A percentile compares a stretch with the other conserved stretches of the same genome.
These are phyloP conservation scores for Drosophila nannoptera DNA, from an alignment of 1,140 invertebrate genomes.

Conservation along the genomic window DNA sequence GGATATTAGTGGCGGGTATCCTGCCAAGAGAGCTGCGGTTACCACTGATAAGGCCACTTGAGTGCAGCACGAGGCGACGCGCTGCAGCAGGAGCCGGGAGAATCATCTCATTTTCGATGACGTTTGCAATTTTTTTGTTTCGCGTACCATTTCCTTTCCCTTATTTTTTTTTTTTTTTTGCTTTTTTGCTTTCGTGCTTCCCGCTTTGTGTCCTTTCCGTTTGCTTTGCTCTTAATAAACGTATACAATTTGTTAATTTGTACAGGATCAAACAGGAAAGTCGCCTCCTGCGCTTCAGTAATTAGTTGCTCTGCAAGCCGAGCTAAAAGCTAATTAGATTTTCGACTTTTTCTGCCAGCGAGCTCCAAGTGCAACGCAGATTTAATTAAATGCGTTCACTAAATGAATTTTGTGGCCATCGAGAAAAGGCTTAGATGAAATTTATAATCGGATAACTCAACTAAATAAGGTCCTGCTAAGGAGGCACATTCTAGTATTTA, in stretches of 20 bases:
- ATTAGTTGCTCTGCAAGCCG: slow-evolving; percentile 64
- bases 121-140: slow-evolving; percentile 67
- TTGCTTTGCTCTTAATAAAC: slow-evolving; percentile 76
- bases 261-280: slow-evolving; percentile 73
- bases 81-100: neutral
- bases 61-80: slow-evolving; percentile 66
- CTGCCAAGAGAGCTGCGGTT: slow-evolving; percentile 55
- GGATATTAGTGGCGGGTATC: slow-evolving; percentile 62
- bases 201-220: slow-evolving; percentile 66
- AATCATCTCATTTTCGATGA: slow-evolving; percentile 60
- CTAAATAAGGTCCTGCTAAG: neutral
- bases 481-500: neutral
- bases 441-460: slow-evolving; percentile 9
- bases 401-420: slow-evolving; percentile 47
- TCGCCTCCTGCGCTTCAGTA: slow-evolving; percentile 45
- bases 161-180: slow-evolving; percentile 10
- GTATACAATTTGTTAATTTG: slow-evolving; percentile 78
- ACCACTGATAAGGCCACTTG: slow-evolving; percentile 76
- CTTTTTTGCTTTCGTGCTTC: slow-evolving; percentile 31
- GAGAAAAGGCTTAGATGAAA: slow-evolving; percentile 35
- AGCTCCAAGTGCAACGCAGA: slow-evolving; percentile 52
- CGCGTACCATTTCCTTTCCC: neutral
- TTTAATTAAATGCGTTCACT: slow-evolving; percentile 65
- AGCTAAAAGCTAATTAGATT: slow-evolving; percentile 68
- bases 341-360: slow-evolving; percentile 44